Percentiles rank a stretch among this genome's conserved stretches.
Conservation (phyloP, 2,113 vertebrate genomes). For the Ceuthmochares aereus region DNA sequence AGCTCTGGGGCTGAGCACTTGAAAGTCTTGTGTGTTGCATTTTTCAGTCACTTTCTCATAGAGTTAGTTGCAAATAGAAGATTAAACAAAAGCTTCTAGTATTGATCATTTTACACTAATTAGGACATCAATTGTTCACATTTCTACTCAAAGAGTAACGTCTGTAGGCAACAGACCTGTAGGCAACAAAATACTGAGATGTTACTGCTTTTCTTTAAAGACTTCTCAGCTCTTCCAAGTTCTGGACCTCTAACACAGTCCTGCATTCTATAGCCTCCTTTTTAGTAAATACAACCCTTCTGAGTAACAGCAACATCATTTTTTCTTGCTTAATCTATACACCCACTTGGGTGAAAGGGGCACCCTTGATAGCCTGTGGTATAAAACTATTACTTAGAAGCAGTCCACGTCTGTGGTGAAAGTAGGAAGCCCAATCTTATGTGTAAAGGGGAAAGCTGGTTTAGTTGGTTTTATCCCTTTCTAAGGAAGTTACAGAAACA, state of each 20-base stretch:
- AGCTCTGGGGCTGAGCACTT: not conserved
- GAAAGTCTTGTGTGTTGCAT: not conserved
- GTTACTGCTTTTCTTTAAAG: not conserved
- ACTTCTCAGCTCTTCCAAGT: not conserved
- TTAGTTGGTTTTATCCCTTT: rapidly evolving
- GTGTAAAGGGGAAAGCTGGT: not conserved
- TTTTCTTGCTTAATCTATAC: not conserved
- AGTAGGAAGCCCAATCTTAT: not conserved
- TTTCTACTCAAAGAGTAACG: not conserved
- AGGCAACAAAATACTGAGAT: not conserved
- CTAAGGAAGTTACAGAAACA: not conserved
- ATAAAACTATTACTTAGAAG: not conserved
- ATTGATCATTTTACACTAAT: not conserved
- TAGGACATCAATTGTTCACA: not conserved
- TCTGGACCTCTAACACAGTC: not conserved
- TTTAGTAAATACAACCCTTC: not conserved
- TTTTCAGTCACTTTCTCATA: not conserved
- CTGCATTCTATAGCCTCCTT: not conserved
- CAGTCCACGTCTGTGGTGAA: not conserved
- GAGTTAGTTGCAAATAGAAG: not conserved
- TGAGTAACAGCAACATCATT: not conserved
- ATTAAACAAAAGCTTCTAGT: not conserved
- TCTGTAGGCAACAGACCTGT: too few species aligned
- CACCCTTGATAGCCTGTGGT: not conserved
- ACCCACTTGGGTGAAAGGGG: not conserved